Evolutionary conservation across 2,797 vertebrate species (phyloP), one percentile per base, ranked within the genome.

Genomic region (Pseudochromis fuscus): DNA sequence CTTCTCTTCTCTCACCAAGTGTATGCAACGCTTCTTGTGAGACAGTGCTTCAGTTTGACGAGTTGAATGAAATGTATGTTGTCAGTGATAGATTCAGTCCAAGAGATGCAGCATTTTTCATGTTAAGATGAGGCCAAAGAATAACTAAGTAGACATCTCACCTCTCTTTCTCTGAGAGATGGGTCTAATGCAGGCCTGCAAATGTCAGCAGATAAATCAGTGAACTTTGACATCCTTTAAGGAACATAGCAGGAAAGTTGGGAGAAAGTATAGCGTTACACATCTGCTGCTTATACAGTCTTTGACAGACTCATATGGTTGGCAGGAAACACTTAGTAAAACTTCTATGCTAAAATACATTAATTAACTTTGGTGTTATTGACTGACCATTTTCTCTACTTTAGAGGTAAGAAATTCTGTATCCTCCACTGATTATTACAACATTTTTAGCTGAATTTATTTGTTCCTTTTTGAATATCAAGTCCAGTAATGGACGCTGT

Each of bases 1-100:
- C 38, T 79, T 64, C 85, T 95, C 77, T 89, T 85, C 83, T 87
- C 77, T 86, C 75, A 87, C 80, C 87, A 88, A 91, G 81, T 92
- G 77, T 86, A 78, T 90, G 81, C 85, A 82, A 75, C 85, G 44
- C 81, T 83, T 86, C 77, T 79, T 83, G 84, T 91, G 68, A 88
- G 65, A 87, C 69, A 80, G 72, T 83, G 65, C 67, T 77, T 77
- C 64, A 51, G 66, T 83, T 78, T 83, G 68, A 90, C 23, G 49
- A 83, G 62, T 56, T 84, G 69, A 75, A 68, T 73, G 75, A 84
- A n/a, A 73, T 78, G 56, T 77, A 13, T 84, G 45, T 84, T 66
- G 60, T 84, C 65, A 73, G 59, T 62, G 53, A 53, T 60, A 49
- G 33, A 61, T 49, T 19, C 58, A 63, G 64, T 67, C 31, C 61